Evolutionary conservation across 1,140 invertebrate species (phyloP), one percentile per base, ranked within the genome.

Genomic region (Hylyphantes graminicola): DNA sequence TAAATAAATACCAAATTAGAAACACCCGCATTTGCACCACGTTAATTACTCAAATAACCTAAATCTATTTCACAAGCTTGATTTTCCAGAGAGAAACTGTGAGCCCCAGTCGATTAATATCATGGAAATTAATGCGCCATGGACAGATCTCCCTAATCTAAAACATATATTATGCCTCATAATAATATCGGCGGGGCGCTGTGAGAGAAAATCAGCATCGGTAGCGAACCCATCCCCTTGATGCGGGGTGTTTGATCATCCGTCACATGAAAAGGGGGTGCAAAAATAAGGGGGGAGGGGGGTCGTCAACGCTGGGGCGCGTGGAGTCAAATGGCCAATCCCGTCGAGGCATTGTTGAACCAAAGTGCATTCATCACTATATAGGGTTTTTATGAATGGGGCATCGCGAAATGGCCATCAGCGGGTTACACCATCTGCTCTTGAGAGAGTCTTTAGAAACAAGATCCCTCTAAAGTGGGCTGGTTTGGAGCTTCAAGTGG

Each of bases 341-440:
- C 77, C 48, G 77, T 76, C 70, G 73, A 21, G 72, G 81, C 82
- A 84, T 84, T 84, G 82, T 84, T 70, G 51, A 48, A 21, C 11
- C 48, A 35, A 55, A 68, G 10, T 57, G 82, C 55, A 84, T 84
- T 84, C 82, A 76, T 84, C 73, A 77, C 59, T 84, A 77, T 82
- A 65, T 53, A 53, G 61, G 57, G 35, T 35, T 51, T 82, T 72
- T 50, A 53, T 72, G 57, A 75, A 73, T 53, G 79, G 55, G 17
- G 54, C 54, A 67, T 65, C 61, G 70, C 48, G 61, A 83, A 74
- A 67, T 75, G n/a, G 72, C 59, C 73, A 75, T 75, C 73, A 68
- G 70, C 67, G 19, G 82, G 73, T 84, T 68, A 76, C 82, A 84
- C 72, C 82, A 84, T 84, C 82, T 84, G 82, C 82, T 84, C 82